These are phyloP conservation scores for Bombycilla garrulus DNA, from an alignment of 2,113 vertebrate species.

Conservation along the genomic window DNA sequence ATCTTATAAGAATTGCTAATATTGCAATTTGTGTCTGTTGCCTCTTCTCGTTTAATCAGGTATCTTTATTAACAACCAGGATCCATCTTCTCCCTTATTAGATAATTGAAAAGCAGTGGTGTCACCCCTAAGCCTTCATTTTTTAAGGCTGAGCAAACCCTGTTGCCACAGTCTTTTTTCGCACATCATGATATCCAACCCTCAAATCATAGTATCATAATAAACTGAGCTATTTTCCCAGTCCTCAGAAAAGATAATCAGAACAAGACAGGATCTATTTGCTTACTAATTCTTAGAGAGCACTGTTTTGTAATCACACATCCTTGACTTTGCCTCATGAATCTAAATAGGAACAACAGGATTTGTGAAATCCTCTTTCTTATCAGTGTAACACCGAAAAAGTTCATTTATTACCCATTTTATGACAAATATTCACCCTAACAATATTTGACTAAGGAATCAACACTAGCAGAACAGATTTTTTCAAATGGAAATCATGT, in stretches of 20 bases:
- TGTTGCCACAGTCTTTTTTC: not conserved
- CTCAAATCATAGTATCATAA: not conserved
- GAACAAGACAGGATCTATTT: not conserved
- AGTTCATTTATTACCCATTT: not conserved
- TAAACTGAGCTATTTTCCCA: not conserved
- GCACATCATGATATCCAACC: not conserved
- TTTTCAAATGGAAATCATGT: not conserved
- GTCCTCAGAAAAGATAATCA: not conserved
- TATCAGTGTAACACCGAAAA: not conserved
- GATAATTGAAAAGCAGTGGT: not conserved
- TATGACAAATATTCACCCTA: not conserved
- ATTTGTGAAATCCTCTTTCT: not conserved
- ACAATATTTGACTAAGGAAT: not conserved
- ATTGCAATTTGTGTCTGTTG: not conserved
- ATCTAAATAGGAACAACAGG: not conserved
- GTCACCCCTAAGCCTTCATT: not conserved
- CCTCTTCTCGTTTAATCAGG: not conserved
- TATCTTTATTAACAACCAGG: not conserved
- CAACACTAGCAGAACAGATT: not conserved
- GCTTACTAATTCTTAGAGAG: not conserved
- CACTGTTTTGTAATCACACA: not conserved
- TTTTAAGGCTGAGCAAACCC: not conserved
- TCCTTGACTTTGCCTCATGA: not conserved
- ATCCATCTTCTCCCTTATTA: not conserved
- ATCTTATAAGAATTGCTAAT: not conserved